phyloP scores from a whole-genome alignment of 2,888 invertebrate genomes.

The Caenorhabditis doughertyi region DNA sequence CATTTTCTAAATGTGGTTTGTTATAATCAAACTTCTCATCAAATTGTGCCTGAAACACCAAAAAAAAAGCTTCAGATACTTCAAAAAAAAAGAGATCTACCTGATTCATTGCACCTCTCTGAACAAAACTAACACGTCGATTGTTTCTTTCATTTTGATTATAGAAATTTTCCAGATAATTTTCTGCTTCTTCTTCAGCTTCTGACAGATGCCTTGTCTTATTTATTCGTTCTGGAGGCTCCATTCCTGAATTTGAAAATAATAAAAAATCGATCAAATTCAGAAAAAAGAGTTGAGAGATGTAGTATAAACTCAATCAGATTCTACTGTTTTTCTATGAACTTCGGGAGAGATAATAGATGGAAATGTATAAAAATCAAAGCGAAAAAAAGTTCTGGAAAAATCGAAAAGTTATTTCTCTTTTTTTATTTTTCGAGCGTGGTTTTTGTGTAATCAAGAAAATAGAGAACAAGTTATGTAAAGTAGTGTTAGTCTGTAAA shows the following conservation, averaged over 20 bases:
- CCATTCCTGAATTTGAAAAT: slow-evolving; percentile 15
- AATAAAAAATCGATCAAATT: not conserved
- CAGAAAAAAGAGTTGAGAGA: not conserved
- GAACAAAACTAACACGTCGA: slow-evolving; percentile 50
- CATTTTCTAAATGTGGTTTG: slow-evolving; percentile 66
- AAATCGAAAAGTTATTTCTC: not conserved
- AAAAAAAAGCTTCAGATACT: not conserved
- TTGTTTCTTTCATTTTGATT: slow-evolving; percentile 23
- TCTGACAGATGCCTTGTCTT: slow-evolving; percentile 39
- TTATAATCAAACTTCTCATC: slow-evolving; percentile 77
- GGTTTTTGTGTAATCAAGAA: slow-evolving; percentile 5
- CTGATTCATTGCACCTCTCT: slow-evolving; percentile 58
- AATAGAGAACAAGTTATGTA: slow-evolving; percentile 46
- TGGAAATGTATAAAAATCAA: not conserved
- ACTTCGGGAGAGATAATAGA: not conserved
- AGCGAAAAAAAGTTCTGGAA: slow-evolving; percentile 27
- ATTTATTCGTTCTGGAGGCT: slow-evolving; percentile 22
- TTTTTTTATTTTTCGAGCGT: not conserved
- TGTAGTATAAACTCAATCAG: not conserved
- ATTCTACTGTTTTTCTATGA: not conserved
- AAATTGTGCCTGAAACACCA: slow-evolving; percentile 80
- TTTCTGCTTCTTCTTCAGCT: slow-evolving; percentile 50
- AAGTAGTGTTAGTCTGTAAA: slow-evolving; percentile 19
- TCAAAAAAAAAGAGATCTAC: not conserved
- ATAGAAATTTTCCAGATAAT: slow-evolving; percentile 51